These are phyloP conservation scores for Nasua narica DNA, from an alignment of 2,797 vertebrate species.

Conservation along the genomic window DNA sequence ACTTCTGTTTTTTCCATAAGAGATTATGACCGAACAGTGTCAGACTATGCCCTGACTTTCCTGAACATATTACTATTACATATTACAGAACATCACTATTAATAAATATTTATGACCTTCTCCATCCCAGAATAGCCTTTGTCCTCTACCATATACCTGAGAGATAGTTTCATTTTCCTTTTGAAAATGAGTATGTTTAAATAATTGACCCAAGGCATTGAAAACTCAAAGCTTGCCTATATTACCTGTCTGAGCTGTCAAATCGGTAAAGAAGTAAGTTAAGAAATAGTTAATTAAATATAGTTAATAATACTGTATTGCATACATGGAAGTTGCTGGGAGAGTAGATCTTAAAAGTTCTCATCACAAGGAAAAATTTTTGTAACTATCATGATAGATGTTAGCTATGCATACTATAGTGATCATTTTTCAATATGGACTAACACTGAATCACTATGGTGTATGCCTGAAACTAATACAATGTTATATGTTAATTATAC, in stretches of 20 bases:
- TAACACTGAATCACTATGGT: not conserved
- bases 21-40: not conserved
- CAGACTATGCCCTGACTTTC: fast-evolving
- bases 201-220: not conserved
- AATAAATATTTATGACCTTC: not conserved
- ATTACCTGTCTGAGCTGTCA: not conserved
- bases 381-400: not conserved
- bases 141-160: not conserved
- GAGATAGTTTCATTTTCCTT: not conserved
- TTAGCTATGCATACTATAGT: not conserved
- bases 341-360: not conserved
- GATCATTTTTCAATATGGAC: not conserved
- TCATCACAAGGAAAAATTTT: not conserved
- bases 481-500: not conserved
- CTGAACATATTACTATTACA: not conserved
- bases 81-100: fast-evolving
- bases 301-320: not conserved
- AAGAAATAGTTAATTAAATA: not conserved
- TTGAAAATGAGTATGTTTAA: not conserved
- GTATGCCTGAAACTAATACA: not conserved
- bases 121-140: not conserved
- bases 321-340: not conserved
- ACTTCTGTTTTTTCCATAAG: not conserved
- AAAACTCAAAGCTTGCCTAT: not conserved
- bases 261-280: not conserved